Evolutionary conservation across 2,888 invertebrate species (phyloP), one percentile per base, ranked within the genome.

Genomic region (Malthinus seriepunctatus): DNA sequence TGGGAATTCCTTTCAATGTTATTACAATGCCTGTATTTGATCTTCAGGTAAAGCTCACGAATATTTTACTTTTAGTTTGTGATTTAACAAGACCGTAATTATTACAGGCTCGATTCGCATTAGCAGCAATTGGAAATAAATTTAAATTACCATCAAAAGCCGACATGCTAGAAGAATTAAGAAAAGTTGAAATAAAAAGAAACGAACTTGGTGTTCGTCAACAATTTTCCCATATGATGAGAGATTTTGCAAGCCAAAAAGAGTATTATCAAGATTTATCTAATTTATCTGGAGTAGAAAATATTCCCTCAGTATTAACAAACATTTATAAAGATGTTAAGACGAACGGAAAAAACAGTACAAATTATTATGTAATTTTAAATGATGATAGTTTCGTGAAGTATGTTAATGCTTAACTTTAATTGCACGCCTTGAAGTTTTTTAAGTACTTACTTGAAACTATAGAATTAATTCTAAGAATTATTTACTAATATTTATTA

Each of bases 1-100:
- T 95, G 61, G 96, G 95, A 0, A 80, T 96, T 31, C 91, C 93
- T 0, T 91, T 87, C 76, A 88, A 87, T 65, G 88, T 93, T 1
- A 90, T 90, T 73, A 91, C 94, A 0, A 92, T 93, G 76, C 90
- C 91, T 8, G 1, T 33, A 15, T 10, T 34, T 5, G 53, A 53
- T 9, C n/a, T 53, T 23, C 53, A 53, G 37, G 53, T 53, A 5
- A 32, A 12, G 5, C 8, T 12, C 10, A 38, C 12, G 31, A 39
- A 5, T 32, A 32, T n/a, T 10, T 12, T 2, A n/a, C 1, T 8
- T 6, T 9, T 8, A 32, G 1, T 38, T 39, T 50, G 37, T 8
- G 10, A 10, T 11, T 4, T 39, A 37, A 23, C n/a, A n/a, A 31
- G 8, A 11, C 9, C 35, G 23, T 47, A 53, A 9, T 7, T 11